Evolutionary conservation across 2,797 vertebrate genomes (phyloP).

Genomic region (Platyrinchus mystaceus): DNA sequence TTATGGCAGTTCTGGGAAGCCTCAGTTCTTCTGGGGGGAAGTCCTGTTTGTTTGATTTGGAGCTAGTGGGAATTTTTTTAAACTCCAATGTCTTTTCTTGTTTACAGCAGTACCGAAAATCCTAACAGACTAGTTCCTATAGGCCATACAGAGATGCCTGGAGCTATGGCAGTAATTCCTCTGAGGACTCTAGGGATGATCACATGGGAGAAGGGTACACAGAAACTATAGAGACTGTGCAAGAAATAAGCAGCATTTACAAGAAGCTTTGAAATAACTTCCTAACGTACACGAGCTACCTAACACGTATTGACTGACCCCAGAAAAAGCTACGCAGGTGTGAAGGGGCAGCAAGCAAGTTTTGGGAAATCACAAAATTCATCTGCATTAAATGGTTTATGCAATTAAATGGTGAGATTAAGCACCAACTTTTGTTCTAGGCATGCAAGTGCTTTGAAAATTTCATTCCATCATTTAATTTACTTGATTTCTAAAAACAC

Average conservation of each 20-base stretch:
- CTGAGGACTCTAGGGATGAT: background rate
- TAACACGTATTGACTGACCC: rapidly evolving
- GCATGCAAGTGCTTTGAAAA: background rate
- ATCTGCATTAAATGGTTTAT: background rate
- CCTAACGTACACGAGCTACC: background rate
- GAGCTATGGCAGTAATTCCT: background rate
- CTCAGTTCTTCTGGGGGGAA: background rate
- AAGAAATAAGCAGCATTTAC: background rate
- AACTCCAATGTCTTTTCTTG: background rate
- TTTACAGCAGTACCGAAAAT: background rate
- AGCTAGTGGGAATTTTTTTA: background rate
- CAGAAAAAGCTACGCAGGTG: background rate
- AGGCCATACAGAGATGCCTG: background rate
- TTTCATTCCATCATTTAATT: background rate
- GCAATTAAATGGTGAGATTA: background rate
- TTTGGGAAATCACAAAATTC: background rate
- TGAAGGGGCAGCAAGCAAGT: background rate
- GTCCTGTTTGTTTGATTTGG: background rate
- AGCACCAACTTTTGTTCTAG: background rate
- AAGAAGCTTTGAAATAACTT: background rate
- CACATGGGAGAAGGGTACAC: background rate
- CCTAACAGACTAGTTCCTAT: background rate
- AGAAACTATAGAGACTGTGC: background rate
- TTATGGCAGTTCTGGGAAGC: background rate
- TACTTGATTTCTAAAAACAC: background rate